Base-by-base conservation (phyloP, 2,888 invertebrate species). In the Linhomoeus sp. region DNA sequence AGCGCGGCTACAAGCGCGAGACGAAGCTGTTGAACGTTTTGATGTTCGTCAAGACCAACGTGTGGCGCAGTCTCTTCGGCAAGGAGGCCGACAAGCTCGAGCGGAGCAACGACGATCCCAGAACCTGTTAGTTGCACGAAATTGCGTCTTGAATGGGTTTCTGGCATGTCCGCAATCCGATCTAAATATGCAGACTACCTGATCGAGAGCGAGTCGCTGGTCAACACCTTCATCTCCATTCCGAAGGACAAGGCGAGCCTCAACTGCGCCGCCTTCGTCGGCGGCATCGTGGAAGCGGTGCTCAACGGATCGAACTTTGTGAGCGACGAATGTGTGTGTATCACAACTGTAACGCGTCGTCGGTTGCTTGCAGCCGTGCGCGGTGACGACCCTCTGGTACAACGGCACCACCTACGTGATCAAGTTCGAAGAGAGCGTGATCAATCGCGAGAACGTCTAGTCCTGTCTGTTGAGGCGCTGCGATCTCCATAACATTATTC, bases 371-470 rank as follows among this genome's bases (percentile, higher is more conserved):
- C 24, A 37, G 37, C 81, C 90, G 2, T 87, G 88, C 39, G 92
- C 92, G 71, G 94, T 97, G 9, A 82, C 90, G 0, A 90, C 92
- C 0, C 92, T 94, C 67, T 94, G 92, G 90, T 94, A 97, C 67
- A 90, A 94, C 67, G 97, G 92, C 38, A 94, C 94, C 12, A 92
- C 94, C 0, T 97, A 92, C 65, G 88, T 94, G 84, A 87, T 97
- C 45, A 56, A 54, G 64, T 72, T 50, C 46, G 60, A 64, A 19
- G 55, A 60, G 45, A 49, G 56, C 12, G 62, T 64, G 12, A 58
- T 64, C n/a, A 52, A 49, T 9, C 49, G 63, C 22, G 63, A 63
- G 41, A n/a, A n/a, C n/a, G n/a, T n/a, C n/a, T n/a, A n/a, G n/a
- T n/a, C n/a, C n/a, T n/a, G n/a, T n/a, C n/a, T n/a, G n/a, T n/a